Percentiles rank a stretch among this genome's conserved stretches.
Evolutionary conservation across 2,797 vertebrate genomes (phyloP).

Genomic region (Pangasius macronema): DNA sequence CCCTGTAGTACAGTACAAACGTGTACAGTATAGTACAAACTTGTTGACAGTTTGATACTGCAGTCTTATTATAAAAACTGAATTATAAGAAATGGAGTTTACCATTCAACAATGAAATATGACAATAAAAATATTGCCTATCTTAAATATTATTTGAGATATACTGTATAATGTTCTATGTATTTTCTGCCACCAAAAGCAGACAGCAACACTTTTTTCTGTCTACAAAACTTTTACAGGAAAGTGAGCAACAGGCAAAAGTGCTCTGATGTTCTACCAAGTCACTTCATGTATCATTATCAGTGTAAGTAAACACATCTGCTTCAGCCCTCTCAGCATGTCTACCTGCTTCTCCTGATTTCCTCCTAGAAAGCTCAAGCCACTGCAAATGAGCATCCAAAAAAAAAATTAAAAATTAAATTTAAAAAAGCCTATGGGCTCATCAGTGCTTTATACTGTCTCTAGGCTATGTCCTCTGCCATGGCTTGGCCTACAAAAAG

Average conservation of each 20-base stretch:
- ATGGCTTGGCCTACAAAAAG: slow-evolving; percentile 46
- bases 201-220: background rate
- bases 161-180: too few relatives aligned
- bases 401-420: slow-evolving; percentile 36
- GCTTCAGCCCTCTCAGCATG: slow-evolving; percentile 18
- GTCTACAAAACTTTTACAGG: slow-evolving; percentile 3
- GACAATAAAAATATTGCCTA: background rate
- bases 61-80: background rate
- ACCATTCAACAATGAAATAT: background rate
- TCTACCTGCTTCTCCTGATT: slow-evolving; percentile 27
- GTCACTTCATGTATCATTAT: slow-evolving; percentile 12
- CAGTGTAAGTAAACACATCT: slow-evolving; percentile 40
- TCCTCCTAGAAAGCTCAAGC: slow-evolving; percentile 31
- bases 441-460: slow-evolving; percentile 68
- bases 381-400: slow-evolving; percentile 64
- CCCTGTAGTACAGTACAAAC: background rate
- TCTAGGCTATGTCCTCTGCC: slow-evolving; percentile 47
- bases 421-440: slow-evolving; percentile 58
- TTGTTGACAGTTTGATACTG: background rate
- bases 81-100: background rate
- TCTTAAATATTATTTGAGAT: background rate
- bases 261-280: slow-evolving; percentile 11
- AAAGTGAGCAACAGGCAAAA: slow-evolving; percentile 4
- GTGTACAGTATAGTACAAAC: background rate
- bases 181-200: background rate